phyloP scores from a whole-genome alignment of 2,888 invertebrate genomes.

The Standfussiana lucernea region DNA sequence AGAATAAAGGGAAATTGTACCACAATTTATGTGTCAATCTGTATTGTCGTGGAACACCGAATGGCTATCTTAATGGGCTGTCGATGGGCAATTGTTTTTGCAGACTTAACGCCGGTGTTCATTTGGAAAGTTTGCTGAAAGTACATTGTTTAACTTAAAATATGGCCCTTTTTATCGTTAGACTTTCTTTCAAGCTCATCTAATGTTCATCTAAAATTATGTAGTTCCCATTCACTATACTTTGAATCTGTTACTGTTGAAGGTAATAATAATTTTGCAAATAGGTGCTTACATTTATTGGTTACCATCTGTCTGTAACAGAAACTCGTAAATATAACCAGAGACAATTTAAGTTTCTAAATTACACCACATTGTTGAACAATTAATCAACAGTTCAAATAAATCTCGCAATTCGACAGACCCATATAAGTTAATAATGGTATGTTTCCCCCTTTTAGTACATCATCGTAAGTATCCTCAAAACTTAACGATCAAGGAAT shows the following conservation, averaged over 20 bases:
- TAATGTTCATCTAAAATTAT: neutral
- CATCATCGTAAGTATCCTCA: neutral
- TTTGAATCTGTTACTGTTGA: neutral
- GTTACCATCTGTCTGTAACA: constrained; percentile 4
- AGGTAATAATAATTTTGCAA: neutral
- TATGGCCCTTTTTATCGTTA: neutral
- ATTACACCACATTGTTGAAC: constrained; percentile 17
- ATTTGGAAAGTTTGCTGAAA: constrained; percentile 46
- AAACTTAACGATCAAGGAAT: neutral
- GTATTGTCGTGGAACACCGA: constrained; percentile 75
- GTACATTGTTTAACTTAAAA: constrained; percentile 31
- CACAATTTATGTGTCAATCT: constrained; percentile 83
- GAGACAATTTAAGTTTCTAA: neutral
- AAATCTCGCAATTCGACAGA: constrained; percentile 10
- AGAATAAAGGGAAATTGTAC: constrained; percentile 84
- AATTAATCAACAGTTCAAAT: constrained; percentile 1
- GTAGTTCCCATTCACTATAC: neutral
- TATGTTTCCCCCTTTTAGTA: neutral
- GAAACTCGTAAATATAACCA: constrained; percentile 8
- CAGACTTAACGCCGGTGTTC: constrained; percentile 56
- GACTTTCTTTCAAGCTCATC: neutral
- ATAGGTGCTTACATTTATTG: constrained; percentile 22
- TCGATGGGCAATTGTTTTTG: constrained; percentile 63
- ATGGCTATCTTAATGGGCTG: constrained; percentile 62
- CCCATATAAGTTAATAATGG: neutral